phyloP scores from a whole-genome alignment of 2,888 invertebrate genomes.

The Drosophila stalkeri region DNA sequence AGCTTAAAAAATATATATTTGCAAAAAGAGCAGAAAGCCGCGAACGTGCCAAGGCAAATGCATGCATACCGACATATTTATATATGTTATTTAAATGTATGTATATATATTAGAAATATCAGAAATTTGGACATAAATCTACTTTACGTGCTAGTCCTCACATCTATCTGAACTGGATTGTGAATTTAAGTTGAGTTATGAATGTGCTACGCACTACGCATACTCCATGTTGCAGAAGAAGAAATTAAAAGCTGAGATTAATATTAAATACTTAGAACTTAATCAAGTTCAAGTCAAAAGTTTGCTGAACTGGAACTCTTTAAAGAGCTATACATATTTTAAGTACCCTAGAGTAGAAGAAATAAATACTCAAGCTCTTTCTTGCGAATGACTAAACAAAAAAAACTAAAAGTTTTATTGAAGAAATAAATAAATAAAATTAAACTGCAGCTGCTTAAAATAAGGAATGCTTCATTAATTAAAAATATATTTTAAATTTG shows the following conservation, averaged over 20 bases:
- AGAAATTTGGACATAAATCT: conserved; percentile 58
- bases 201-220: conserved; percentile 54
- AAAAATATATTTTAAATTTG: too few relatives aligned
- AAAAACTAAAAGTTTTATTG: too few relatives aligned
- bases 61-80: not conserved
- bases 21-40: not conserved
- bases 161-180: conserved; percentile 54
- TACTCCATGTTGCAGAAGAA: conserved; percentile 32
- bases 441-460: too few relatives aligned
- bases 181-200: conserved; percentile 45
- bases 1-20: conserved; percentile 12
- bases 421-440: too few relatives aligned
- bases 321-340: too few relatives aligned
- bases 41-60: conserved; percentile 31
- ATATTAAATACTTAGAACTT: conserved; percentile 2
- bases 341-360: too few relatives aligned
- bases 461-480: too few relatives aligned
- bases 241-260: conserved; percentile 6
- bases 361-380: too few relatives aligned
- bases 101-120: not conserved
- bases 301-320: too few relatives aligned
- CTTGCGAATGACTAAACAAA: too few relatives aligned
- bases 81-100: not conserved
- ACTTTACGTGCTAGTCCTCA: conserved; percentile 45
- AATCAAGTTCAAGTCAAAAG: not conserved